Base-by-base conservation (phyloP, 2,888 invertebrate genomes). In the Acronicta psi region DNA sequence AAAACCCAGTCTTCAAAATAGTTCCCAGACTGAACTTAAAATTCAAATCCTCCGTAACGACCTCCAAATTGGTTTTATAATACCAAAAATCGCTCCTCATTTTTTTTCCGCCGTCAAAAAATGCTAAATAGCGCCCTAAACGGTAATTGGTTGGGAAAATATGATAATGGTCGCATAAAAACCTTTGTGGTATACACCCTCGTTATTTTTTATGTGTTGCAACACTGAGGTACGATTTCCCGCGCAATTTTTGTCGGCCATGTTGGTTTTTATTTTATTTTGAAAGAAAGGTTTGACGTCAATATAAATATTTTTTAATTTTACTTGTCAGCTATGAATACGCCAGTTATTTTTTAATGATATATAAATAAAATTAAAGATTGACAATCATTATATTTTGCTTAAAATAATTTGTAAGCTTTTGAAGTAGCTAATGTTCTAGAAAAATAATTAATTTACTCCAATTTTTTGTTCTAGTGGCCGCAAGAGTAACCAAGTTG, bases 161-260 rank as follows among this genome's bases (percentile, higher is more conserved):
- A 91, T 91, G 90, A 90, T 93, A 93, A 93, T 92, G 85, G 89
- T 77, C 73, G 77, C 83, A 84, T 87, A 83, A 88, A 85, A 88
- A 84, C 88, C 87, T 88, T 87, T 87, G 86, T 83, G 84, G 86
- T 80, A 77, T 76, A 75, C 73, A 69, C 75, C 81, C 87, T 87
- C 88, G 85, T 92, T 91, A 90, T 86, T 90, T 86, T 82, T 81
- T 83, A 83, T 80, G 75, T 77, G 70, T 65, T 73, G 78, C 78
- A 75, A 77, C 75, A 75, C 81, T 75, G 75, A 73, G 72, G 66
- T 73, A 76, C 75, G 81, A 80, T 82, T 86, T 87, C 79, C 76
- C 86, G 84, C 82, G 81, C 78, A 80, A 85, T 83, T 81, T 66
- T 77, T 65, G 74, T 31, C 85, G 52, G 80, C 84, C 85, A 85